Base-by-base conservation (phyloP, 1,140 invertebrate genomes). In the Triops cancriformis region DNA sequence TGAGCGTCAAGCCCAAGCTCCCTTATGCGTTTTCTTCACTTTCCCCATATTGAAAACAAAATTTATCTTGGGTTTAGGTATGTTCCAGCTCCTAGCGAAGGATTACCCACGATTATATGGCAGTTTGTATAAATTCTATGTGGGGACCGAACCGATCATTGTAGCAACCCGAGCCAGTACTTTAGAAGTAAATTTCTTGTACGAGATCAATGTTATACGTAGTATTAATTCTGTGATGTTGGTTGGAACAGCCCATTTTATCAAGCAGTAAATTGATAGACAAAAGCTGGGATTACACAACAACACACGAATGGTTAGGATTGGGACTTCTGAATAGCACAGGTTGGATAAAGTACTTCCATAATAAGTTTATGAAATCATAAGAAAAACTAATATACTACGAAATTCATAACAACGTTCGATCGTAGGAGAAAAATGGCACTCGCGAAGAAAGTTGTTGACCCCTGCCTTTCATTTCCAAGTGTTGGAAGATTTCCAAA, bases 391-490 rank as follows among this genome's bases (percentile, higher is more conserved):
- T 11, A 31, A 74, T 74, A 74, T 74, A 11, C 27, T 76, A n/a
- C n/a, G n/a, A n/a, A n/a, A n/a, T n/a, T n/a, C n/a, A n/a, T n/a
- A 83, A 83, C 18, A 74, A 23, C 1, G 26, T 73, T 43, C 9
- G 4, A 42, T 27, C 18, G 11, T n/a, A 79, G 82, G 81, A 42
- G 82, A 82, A 1, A 88, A 89, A 83, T 90, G 89, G 89, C 83
- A 84, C 6, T 81, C 78, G 0, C 81, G 88, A 75, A 81, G 90
- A 23, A 88, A 88, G 81, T 82, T 90, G 76, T 80, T 90, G 12
- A 90, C 90, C 1, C 90, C 89, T 27, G 88, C 89, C 1, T 90
- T 90, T 81, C 89, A 90, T 82, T 90, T 90, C 81, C 86, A 87
- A 79, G 90, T 91, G 76, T 82, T 90, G 26, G 85, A 90, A 78